A percentile compares a stretch with the other conserved stretches of the same genome.
Conservation (phyloP, 2,113 vertebrate genomes). For the Stegostoma tigrinum region DNA sequence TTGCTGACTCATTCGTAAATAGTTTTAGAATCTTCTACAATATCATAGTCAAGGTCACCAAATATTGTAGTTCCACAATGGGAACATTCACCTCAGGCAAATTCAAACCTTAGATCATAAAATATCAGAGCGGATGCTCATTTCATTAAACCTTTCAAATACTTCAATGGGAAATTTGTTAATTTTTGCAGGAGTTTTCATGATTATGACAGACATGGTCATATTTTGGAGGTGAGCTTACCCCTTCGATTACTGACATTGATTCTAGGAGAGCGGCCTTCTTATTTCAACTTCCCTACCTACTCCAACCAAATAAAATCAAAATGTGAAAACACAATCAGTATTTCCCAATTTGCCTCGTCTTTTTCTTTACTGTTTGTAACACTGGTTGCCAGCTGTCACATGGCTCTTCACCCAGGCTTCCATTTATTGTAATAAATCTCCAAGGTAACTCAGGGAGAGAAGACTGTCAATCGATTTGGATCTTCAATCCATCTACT, state of each 20-base stretch:
- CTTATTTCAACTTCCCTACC: neutral
- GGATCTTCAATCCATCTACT: neutral
- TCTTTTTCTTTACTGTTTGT: neutral
- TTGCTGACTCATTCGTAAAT: no score
- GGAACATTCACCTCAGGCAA: neutral
- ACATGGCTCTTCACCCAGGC: no score
- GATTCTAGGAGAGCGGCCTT: neutral
- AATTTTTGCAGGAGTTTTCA: neutral
- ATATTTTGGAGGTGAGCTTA: neutral
- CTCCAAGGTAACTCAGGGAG: no score
- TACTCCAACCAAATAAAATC: neutral
- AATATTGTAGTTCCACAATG: neutral
- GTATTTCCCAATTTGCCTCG: neutral
- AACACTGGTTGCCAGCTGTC: neutral
- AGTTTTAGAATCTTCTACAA: no score
- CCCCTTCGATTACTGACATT: neutral
- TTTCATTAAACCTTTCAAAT: neutral
- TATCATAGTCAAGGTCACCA: neutral
- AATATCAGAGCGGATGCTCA: neutral
- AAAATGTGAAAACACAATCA: neutral
- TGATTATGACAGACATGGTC: neutral
- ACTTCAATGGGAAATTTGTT: neutral
- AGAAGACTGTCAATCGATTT: neutral
- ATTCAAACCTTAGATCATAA: neutral
- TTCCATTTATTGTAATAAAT: no score